phyloP scores from a whole-genome alignment of 2,888 invertebrate species.

The Electrophaes corylata region DNA sequence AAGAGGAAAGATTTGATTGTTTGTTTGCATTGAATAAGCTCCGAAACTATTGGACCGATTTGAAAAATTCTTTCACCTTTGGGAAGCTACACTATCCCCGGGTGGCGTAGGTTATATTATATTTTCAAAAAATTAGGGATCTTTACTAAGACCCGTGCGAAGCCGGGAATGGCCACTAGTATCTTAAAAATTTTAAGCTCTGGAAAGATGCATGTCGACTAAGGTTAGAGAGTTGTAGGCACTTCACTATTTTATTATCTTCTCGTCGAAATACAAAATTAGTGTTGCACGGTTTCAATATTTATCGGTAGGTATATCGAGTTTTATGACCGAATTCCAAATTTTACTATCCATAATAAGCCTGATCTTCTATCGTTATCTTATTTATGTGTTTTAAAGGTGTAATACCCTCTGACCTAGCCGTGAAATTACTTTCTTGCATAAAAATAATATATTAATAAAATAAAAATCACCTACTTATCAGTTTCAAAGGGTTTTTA shows the following conservation, averaged over 20 bases:
- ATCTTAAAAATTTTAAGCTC: no score
- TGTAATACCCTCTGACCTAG: conserved; percentile 36
- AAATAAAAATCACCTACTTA: conserved; percentile 14
- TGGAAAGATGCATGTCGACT: not conserved
- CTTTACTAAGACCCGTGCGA: no score
- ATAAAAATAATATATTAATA: conserved; percentile 19
- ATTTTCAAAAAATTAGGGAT: no score
- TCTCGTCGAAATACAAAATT: conserved; percentile 29
- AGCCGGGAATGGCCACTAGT: no score
- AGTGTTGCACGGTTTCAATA: conserved; percentile 28
- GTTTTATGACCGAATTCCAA: conserved; percentile 40
- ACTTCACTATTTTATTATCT: conserved; percentile 21
- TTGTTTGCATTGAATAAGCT: no score
- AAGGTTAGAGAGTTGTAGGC: not conserved
- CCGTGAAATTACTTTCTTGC: conserved; percentile 26
- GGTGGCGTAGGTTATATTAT: no score
- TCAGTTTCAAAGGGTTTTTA: not conserved
- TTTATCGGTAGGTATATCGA: conserved; percentile 32
- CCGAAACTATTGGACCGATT: no score
- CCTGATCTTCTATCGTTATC: conserved; percentile 34
- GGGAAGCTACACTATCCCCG: no score
- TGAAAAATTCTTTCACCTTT: no score
- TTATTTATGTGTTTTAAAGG: conserved; percentile 39
- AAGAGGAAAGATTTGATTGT: no score
- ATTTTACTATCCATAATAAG: conserved; percentile 37